These are phyloP conservation scores for Gymnopithys bicolor DNA, from an alignment of 2,797 vertebrate species.

Conservation along the genomic window DNA sequence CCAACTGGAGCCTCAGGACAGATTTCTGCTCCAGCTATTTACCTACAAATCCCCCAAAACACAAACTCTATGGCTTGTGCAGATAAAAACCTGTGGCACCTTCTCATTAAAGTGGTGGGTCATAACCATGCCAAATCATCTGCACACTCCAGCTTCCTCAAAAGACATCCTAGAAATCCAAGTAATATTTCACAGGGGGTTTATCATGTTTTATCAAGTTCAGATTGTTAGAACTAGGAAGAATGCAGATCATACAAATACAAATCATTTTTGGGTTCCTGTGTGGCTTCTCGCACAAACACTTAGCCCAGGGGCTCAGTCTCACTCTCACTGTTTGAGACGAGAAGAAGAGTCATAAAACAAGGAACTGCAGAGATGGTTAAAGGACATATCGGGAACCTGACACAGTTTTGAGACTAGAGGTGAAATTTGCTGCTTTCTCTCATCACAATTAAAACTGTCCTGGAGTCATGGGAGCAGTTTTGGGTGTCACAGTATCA, in stretches of 20 bases:
- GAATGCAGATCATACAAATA: neutral
- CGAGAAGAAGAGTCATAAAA: neutral
- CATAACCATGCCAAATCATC: neutral
- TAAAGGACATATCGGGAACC: neutral
- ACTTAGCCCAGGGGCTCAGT: neutral
- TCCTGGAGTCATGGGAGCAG: neutral
- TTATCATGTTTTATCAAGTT: neutral
- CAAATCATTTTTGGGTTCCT: neutral
- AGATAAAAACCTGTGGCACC: neutral
- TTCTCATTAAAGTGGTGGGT: neutral
- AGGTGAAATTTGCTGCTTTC: neutral
- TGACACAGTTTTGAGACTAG: neutral
- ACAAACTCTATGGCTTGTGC: fast-evolving
- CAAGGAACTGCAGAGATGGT: neutral
- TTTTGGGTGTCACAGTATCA: neutral
- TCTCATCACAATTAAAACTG: neutral
- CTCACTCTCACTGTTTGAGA: neutral
- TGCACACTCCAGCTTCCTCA: neutral
- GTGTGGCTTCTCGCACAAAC: neutral
- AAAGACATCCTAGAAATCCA: neutral
- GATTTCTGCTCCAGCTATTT: neutral
- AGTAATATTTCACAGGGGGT: neutral
- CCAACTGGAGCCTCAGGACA: neutral
- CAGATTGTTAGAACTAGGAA: neutral
- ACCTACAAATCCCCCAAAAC: neutral